Percentiles rank a stretch among this genome's conserved stretches.
Evolutionary conservation across 2,888 invertebrate genomes (phyloP).

Genomic region (Anodontia alba): DNA sequence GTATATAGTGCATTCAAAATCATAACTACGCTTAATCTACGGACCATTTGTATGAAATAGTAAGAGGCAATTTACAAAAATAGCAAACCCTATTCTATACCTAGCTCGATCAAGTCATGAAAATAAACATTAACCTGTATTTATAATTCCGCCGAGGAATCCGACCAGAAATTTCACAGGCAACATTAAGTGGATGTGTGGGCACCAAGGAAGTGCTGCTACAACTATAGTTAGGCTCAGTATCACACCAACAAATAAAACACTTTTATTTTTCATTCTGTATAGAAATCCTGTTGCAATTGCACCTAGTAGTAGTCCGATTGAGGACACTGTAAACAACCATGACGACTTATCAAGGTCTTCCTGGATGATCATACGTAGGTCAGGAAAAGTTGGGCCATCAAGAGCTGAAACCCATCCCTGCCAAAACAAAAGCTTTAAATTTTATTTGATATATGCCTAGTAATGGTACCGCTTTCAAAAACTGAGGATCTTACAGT

Average conservation of each 20-base stretch:
- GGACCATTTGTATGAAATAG: no score
- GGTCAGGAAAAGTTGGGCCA: constrained; percentile 83
- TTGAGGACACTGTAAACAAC: constrained; percentile 81
- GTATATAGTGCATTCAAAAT: no score
- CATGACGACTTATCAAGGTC: constrained; percentile 76
- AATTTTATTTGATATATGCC: no score
- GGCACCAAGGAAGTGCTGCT: constrained; percentile 50
- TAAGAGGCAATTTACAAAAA: no score
- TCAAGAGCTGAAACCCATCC: constrained; percentile 37
- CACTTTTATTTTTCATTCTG: neutral
- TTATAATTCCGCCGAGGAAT: constrained; percentile 35
- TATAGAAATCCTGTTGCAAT: constrained; percentile 65
- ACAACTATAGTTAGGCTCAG: constrained; percentile 25
- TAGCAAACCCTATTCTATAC: no score
- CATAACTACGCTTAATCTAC: no score
- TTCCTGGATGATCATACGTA: constrained; percentile 76
- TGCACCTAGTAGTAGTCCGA: constrained; percentile 83
- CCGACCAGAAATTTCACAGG: constrained; percentile 38
- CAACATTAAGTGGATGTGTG: constrained; percentile 47
- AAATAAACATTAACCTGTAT: constrained; percentile 61
- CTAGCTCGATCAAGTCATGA: no score
- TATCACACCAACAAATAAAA: neutral
- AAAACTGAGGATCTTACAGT: no score
- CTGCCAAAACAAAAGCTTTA: no score
- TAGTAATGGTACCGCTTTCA: no score